Percentiles rank a stretch among this genome's conserved stretches.
phyloP scores from a whole-genome alignment of 2,797 vertebrate species.

The Staurois parvus region DNA sequence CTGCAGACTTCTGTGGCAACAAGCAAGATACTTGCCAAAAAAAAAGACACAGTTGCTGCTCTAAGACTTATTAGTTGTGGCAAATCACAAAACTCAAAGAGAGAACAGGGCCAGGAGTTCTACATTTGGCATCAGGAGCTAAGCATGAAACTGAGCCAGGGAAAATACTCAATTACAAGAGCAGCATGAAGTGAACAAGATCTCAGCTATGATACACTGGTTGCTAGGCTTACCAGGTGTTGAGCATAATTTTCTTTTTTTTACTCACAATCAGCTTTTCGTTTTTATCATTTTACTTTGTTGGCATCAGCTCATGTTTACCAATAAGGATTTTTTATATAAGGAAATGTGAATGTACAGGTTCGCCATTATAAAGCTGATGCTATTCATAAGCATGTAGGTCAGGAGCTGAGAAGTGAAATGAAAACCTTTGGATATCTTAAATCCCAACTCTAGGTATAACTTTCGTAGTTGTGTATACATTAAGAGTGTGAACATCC shows the following conservation, averaged over 20 bases:
- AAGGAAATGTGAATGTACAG: too few relatives aligned
- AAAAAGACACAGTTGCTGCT: conserved; percentile 16
- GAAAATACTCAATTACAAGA: conserved; percentile 56
- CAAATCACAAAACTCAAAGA: conserved; percentile 51
- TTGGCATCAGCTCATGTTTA: background rate
- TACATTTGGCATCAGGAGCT: conserved; percentile 35
- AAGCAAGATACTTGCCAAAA: conserved; percentile 9
- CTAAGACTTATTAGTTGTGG: conserved; percentile 54
- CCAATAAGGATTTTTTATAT: conserved; percentile 1
- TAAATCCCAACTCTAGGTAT: too few relatives aligned
- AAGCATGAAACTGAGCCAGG: conserved; percentile 45
- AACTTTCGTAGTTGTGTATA: too few relatives aligned
- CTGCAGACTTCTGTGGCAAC: conserved; percentile 19
- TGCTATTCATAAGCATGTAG: too few relatives aligned
- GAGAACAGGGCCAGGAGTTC: conserved; percentile 46
- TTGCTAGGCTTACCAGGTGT: conserved; percentile 34
- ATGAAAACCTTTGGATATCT: too few relatives aligned
- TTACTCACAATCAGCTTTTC: conserved; percentile 25
- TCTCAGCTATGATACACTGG: conserved; percentile 19
- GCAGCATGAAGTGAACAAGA: conserved; percentile 49
- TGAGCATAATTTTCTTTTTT: conserved; percentile 13
- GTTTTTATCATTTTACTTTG: conserved; percentile 1
- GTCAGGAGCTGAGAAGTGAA: too few relatives aligned
- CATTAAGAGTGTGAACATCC: too few relatives aligned
- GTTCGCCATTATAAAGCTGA: too few relatives aligned